A percentile compares a stretch with the other conserved stretches of the same genome.
phyloP scores from a whole-genome alignment of 2,113 vertebrate species.

The Opisthocomus hoazin region DNA sequence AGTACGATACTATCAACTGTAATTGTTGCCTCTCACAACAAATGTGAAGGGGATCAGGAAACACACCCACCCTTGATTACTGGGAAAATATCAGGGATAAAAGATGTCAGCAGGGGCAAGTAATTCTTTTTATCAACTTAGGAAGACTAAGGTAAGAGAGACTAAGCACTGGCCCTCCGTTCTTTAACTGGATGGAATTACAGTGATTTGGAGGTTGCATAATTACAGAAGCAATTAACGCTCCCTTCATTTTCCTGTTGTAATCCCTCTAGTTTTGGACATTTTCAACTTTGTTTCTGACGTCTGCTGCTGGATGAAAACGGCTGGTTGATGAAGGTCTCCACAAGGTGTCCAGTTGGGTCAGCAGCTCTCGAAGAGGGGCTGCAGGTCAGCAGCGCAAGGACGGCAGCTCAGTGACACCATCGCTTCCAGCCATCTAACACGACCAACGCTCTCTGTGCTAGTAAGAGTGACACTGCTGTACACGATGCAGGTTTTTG shows the following conservation, averaged over 20 bases:
- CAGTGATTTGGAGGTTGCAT: background rate
- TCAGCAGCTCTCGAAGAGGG: background rate
- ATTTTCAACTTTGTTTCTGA: background rate
- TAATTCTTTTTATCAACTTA: constrained; percentile 8
- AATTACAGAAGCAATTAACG: constrained; percentile 45
- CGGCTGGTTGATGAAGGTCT: background rate
- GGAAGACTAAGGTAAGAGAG: background rate
- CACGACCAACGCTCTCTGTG: background rate
- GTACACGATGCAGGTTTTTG: constrained; percentile 63
- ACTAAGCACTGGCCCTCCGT: background rate
- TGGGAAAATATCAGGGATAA: background rate
- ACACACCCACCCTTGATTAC: constrained; percentile 3
- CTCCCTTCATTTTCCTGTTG: background rate
- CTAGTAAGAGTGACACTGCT: background rate
- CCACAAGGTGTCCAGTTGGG: background rate
- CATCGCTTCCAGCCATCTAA: background rate
- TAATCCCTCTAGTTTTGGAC: background rate
- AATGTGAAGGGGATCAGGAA: background rate
- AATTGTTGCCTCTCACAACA: background rate
- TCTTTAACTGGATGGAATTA: constrained; percentile 30
- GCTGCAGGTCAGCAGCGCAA: background rate
- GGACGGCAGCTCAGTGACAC: background rate
- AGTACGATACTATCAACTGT: background rate
- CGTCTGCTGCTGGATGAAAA: background rate
- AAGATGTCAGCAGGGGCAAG: background rate